Conservation (phyloP, 2,888 invertebrate species). For the Pristionchus fissidentatus region DNA sequence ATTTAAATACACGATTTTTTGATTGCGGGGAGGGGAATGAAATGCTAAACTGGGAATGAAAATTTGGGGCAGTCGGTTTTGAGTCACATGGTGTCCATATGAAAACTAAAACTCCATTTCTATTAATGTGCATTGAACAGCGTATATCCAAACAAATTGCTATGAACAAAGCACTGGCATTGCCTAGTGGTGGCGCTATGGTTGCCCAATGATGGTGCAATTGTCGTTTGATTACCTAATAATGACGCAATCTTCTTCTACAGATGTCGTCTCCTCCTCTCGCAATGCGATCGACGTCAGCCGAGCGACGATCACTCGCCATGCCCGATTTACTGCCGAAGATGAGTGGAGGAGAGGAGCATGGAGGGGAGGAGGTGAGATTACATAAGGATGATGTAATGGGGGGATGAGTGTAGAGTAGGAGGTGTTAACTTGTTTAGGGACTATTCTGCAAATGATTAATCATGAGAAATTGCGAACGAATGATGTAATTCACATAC, state of each 20-base stretch:
- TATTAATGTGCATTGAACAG: too few relatives aligned
- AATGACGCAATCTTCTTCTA: background rate
- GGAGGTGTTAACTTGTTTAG: too few relatives aligned
- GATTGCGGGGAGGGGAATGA: too few relatives aligned
- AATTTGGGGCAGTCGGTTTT: too few relatives aligned
- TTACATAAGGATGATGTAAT: background rate
- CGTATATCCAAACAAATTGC: too few relatives aligned
- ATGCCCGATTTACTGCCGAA: constrained; percentile 66
- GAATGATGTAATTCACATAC: too few relatives aligned
- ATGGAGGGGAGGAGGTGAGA: constrained; percentile 55
- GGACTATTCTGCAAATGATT: too few relatives aligned
- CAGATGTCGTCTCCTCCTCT: constrained; percentile 44
- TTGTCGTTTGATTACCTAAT: background rate
- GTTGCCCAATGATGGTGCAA: background rate
- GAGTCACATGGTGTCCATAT: too few relatives aligned
- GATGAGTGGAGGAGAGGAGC: constrained; percentile 55
- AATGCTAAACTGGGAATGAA: too few relatives aligned
- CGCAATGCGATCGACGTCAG: constrained; percentile 25
- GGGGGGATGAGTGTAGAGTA: background rate
- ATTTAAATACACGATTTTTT: background rate
- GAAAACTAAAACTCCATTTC: too few relatives aligned
- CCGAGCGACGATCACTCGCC: constrained; percentile 50
- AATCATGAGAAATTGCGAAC: too few relatives aligned
- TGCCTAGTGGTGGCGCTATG: background rate
- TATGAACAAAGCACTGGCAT: background rate